These are phyloP conservation scores for Drosophila falleni DNA, from an alignment of 2,888 invertebrate species.

Conservation along the genomic window DNA sequence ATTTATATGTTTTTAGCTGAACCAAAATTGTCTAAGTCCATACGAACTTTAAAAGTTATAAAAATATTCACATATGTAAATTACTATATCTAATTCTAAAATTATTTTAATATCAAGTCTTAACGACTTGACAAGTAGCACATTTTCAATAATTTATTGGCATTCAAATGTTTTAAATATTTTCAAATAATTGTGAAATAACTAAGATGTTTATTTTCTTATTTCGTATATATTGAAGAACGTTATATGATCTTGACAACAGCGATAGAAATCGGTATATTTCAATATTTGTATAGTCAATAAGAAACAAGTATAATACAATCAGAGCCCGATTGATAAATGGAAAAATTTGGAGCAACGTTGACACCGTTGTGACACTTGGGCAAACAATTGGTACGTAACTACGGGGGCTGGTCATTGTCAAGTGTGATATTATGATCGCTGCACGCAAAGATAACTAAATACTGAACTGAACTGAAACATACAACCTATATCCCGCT, in stretches of 20 bases:
- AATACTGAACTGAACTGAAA: slow-evolving; percentile 54
- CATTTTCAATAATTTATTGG: background rate
- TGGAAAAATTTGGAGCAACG: slow-evolving; percentile 54
- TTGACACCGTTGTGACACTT: slow-evolving; percentile 39
- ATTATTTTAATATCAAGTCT: too few relatives aligned
- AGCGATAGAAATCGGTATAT: slow-evolving; percentile 19
- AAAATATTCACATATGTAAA: too few relatives aligned
- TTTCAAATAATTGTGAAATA: slow-evolving; percentile 28
- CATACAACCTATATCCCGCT: slow-evolving; percentile 81
- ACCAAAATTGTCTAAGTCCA: background rate
- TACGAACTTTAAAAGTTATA: too few relatives aligned
- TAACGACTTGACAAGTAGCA: slow-evolving; percentile 23
- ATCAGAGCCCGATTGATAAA: slow-evolving; percentile 33
- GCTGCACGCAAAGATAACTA: slow-evolving; percentile 40
- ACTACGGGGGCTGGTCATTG: slow-evolving; percentile 53
- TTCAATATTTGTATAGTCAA: slow-evolving; percentile 51
- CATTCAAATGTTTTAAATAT: background rate
- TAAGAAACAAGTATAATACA: slow-evolving; percentile 31
- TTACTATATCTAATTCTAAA: too few relatives aligned
- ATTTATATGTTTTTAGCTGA: too few relatives aligned
- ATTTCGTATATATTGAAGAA: background rate
- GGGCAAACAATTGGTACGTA: slow-evolving; percentile 30
- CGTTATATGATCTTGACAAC: slow-evolving; percentile 24
- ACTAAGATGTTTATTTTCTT: background rate
- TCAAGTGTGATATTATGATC: slow-evolving; percentile 49